These are phyloP conservation scores for Pollenia labialis DNA, from an alignment of 2,888 invertebrate species.

Conservation along the genomic window DNA sequence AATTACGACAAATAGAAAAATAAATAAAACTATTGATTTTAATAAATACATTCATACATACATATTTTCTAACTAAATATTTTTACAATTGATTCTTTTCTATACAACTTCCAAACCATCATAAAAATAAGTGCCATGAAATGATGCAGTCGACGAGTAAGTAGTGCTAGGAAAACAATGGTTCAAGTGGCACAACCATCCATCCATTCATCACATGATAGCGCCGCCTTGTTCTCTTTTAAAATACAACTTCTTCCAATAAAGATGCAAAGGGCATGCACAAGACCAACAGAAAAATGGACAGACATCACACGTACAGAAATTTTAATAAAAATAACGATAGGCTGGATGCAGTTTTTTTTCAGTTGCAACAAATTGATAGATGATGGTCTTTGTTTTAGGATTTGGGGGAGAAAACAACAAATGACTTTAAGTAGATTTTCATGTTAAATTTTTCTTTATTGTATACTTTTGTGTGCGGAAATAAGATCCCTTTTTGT, in stretches of 20 bases:
- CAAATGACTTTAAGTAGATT: conserved; percentile 33
- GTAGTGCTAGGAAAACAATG: not conserved
- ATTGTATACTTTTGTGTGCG: conserved; percentile 17
- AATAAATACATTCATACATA: too few relatives aligned
- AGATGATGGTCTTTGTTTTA: conserved; percentile 59
- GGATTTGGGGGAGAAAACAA: conserved; percentile 39
- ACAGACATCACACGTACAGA: conserved; percentile 9
- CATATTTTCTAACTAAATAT: not conserved
- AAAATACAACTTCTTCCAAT: conserved; percentile 36
- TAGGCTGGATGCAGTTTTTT: conserved; percentile 14
- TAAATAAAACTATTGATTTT: conserved; percentile 5
- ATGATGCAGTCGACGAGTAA: not conserved
- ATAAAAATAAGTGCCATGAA: not conserved
- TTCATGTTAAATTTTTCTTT: conserved; percentile 38
- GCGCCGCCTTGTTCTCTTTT: conserved; percentile 58
- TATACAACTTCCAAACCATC: not conserved
- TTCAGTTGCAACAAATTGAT: conserved; percentile 53
- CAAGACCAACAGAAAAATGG: conserved; percentile 51
- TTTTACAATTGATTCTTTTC: conserved; percentile 27
- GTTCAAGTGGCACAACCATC: conserved; percentile 20
- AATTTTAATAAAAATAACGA: conserved; percentile 37
- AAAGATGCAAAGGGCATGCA: conserved; percentile 57
- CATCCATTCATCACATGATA: conserved; percentile 58
- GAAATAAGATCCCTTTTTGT: conserved; percentile 56
- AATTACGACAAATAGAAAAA: not conserved